Percentiles rank a stretch among this genome's conserved stretches.
phyloP scores from a whole-genome alignment of 2,113 vertebrate species.

The Oreotrochilus melanogaster region DNA sequence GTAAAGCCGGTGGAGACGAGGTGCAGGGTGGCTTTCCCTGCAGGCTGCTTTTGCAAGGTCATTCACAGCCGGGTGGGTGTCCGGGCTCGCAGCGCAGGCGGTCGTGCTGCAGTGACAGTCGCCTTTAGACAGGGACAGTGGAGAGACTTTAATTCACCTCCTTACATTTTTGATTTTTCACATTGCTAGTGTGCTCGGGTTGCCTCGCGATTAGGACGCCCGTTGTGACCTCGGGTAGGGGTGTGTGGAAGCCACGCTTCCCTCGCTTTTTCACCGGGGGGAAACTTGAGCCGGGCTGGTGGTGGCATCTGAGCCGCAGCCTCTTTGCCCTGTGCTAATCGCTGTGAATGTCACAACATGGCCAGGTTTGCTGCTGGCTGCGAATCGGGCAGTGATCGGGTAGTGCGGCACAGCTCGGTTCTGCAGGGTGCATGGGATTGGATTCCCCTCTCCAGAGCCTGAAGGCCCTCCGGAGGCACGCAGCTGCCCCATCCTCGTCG shows the following conservation, averaged over 20 bases:
- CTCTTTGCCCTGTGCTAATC: slow-evolving; percentile 13
- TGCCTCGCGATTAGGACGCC: rapidly evolving
- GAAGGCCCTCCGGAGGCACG: background rate
- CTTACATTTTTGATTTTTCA: background rate
- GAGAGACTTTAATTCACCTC: background rate
- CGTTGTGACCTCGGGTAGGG: rapidly evolving
- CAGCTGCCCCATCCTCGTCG: rapidly evolving
- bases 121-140: background rate
- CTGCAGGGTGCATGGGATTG: rapidly evolving
- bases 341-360: slow-evolving; percentile 41
- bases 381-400: background rate
- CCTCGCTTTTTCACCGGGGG: background rate
- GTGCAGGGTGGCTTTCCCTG: slow-evolving; percentile 10
- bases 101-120: background rate
- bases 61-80: background rate
- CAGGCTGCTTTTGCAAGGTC: background rate
- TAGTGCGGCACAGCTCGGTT: background rate
- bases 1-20: slow-evolving; percentile 7
- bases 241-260: rapidly evolving
- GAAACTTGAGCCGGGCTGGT: background rate
- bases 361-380: background rate
- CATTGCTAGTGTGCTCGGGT: background rate
- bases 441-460: background rate
- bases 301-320: background rate
- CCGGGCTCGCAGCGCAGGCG: rapidly evolving